A percentile compares a stretch with the other conserved stretches of the same genome.
These are phyloP conservation scores for Malachius bipustulatus DNA, from an alignment of 2,888 invertebrate species.

Conservation along the genomic window DNA sequence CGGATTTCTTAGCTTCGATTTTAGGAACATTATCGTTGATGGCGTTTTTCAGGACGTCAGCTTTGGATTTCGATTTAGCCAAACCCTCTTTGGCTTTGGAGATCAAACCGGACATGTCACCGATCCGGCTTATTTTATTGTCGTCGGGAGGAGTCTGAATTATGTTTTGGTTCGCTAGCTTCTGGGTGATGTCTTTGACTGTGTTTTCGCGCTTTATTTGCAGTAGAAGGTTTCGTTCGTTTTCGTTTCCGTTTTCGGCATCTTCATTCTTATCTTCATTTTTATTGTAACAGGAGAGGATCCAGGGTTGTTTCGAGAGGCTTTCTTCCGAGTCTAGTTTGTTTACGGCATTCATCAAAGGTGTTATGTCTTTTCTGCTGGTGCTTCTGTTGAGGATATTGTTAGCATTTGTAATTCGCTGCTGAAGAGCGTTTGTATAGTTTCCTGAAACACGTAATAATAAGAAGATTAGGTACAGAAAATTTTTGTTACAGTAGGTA, in stretches of 20 bases:
- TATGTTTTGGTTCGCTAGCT: slow-evolving; percentile 60
- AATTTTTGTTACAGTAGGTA: too few relatives aligned
- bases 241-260: slow-evolving; percentile 39
- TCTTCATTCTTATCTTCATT: slow-evolving; percentile 44
- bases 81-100: slow-evolving; percentile 81
- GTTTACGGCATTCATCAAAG: slow-evolving; percentile 44
- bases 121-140: slow-evolving; percentile 50
- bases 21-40: slow-evolving; percentile 51
- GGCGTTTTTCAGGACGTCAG: slow-evolving; percentile 60
- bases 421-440: slow-evolving; percentile 46
- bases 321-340: slow-evolving; percentile 43
- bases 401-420: slow-evolving; percentile 48
- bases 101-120: slow-evolving; percentile 81
- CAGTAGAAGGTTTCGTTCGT: slow-evolving; percentile 46
- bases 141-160: slow-evolving; percentile 45
- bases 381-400: slow-evolving; percentile 36
- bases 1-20: slow-evolving; percentile 69
- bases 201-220: slow-evolving; percentile 72
- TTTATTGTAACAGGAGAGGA: slow-evolving; percentile 28
- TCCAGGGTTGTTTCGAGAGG: slow-evolving; percentile 34
- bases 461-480: too few relatives aligned
- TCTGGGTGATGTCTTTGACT: slow-evolving; percentile 80
- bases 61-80: slow-evolving; percentile 75
- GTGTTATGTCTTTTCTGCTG: slow-evolving; percentile 43
- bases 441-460: slow-evolving; percentile 39